A percentile compares a stretch with the other conserved stretches of the same genome.
phyloP scores from a whole-genome alignment of 2,113 vertebrate genomes.

The Eulemur macaco region DNA sequence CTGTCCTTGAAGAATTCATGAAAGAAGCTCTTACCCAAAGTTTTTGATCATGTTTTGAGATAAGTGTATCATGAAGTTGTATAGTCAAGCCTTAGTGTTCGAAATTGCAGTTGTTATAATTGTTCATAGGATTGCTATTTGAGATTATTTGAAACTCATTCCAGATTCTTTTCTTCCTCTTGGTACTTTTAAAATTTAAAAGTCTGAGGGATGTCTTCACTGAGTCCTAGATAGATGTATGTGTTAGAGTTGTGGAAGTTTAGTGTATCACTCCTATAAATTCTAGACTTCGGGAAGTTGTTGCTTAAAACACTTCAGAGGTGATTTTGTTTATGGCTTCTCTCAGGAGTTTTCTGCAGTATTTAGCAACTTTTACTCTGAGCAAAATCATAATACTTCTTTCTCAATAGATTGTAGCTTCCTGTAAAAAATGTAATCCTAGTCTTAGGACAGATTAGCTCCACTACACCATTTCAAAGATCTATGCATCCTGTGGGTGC shows the following conservation, averaged over 20 bases:
- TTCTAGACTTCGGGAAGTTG: neutral
- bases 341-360: neutral
- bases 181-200: slow-evolving; percentile 46
- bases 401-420: neutral
- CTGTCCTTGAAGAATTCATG: slow-evolving; percentile 95
- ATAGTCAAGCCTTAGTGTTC: slow-evolving; percentile 35
- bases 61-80: neutral
- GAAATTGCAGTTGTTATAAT: slow-evolving; percentile 7
- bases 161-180: slow-evolving; percentile 62
- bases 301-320: slow-evolving; percentile 15
- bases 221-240: neutral
- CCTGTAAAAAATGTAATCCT: neutral
- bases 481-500: slow-evolving; percentile 34
- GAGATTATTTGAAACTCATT: slow-evolving; percentile 49
- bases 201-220: neutral
- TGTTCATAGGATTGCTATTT: slow-evolving; percentile 68
- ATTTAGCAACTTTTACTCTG: slow-evolving; percentile 24
- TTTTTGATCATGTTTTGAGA: slow-evolving; percentile 11
- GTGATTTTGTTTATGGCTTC: slow-evolving; percentile 25
- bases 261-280: neutral
- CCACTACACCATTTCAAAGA: neutral
- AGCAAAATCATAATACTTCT: slow-evolving; percentile 30
- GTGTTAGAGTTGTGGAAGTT: neutral
- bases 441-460: neutral
- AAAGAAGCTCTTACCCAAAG: slow-evolving; percentile 72